Evolutionary conservation across 2,797 vertebrate species (phyloP), one percentile per base, ranked within the genome.

Genomic region (Diplodus sargus): DNA sequence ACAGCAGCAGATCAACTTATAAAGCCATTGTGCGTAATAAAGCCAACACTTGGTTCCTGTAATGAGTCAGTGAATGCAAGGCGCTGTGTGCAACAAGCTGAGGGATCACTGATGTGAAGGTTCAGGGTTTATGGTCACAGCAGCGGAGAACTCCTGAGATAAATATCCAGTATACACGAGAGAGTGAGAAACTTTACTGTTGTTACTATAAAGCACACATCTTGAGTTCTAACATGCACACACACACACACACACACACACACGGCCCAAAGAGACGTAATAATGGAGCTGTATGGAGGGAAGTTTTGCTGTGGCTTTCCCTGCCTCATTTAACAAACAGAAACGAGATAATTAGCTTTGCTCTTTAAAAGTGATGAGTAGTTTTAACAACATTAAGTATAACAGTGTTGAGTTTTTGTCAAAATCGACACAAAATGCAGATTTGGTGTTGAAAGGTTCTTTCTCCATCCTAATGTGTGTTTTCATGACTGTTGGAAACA

Each of bases 321-420:
- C 43, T 15, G 57, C 52, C 28, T 77, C 22, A 22, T 70, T 64
- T 64, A 18, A 70, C 45, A 58, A 58, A 72, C 25, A 63, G n/a
- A 9, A 64, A 9, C 25, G 17, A 28, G 22, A 45, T 65, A 58
- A 58, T 64, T 71, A 57, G 43, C 61, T 53, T 39, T 65, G 23
- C 43, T 57, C 20, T 47, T 23, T 22, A 0, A 34, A 23, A 23
- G 6, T 52, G 12, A 59, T 8, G 5, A 49, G 57, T 25, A 42
- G n/a, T 71, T 61, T 61, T 60, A 71, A 60, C 23, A 20, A 16
- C 43, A 58, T 70, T 1, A 11, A 20, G 48, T 54, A 22, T 2
- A 34, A 42, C 16, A 54, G 25, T 48, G 49, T 15, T 65, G 14
- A 48, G 20, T 16, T 3, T 17, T 3, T 54, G 49, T 20, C 43